Evolutionary conservation across 64 coral and sea anemone genomes (phyloP).

Genomic region (Stichodactyla helianthus): DNA sequence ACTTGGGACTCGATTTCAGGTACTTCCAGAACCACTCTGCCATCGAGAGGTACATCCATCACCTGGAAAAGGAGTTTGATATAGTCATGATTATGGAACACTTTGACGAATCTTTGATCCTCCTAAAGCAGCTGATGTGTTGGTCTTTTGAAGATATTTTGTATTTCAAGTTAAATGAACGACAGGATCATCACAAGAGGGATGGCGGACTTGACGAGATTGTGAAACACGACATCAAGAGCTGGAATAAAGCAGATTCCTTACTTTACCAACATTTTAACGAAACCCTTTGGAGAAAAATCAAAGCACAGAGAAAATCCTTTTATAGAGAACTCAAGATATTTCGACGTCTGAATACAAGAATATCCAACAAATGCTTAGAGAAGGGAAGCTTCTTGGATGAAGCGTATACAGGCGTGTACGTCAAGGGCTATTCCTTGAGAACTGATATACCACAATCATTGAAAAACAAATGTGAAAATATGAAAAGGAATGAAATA

Average conservation of each 20-base stretch:
- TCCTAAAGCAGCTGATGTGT: constrained; percentile 61
- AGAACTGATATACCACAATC: constrained; percentile 36
- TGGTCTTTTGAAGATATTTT: constrained; percentile 79
- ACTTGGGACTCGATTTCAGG: constrained; percentile 75
- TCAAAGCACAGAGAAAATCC: constrained; percentile 46
- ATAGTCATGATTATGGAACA: constrained; percentile 87
- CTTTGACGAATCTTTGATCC: constrained; percentile 83
- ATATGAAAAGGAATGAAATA: constrained; percentile 84
- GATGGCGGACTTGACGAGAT: constrained; percentile 31
- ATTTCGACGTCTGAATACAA: constrained; percentile 55
- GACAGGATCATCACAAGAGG: constrained; percentile 68
- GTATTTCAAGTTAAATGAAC: constrained; percentile 85
- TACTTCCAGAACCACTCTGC: constrained; percentile 81
- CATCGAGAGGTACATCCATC: constrained; percentile 56
- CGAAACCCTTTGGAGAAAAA: constrained; percentile 71
- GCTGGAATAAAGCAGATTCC: constrained; percentile 82
- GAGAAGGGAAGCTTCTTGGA: constrained; percentile 58
- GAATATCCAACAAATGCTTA: constrained; percentile 52
- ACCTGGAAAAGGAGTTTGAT: constrained; percentile 63
- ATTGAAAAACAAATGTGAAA: constrained; percentile 47
- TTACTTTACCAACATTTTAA: constrained; percentile 80
- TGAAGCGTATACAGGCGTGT: constrained; percentile 81
- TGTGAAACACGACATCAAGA: constrained; percentile 61
- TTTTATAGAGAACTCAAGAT: constrained; percentile 63
- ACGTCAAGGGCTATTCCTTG: constrained; percentile 72